phyloP scores from a whole-genome alignment of 2,113 vertebrate genomes.

The Psilopsiagon aurifrons region DNA sequence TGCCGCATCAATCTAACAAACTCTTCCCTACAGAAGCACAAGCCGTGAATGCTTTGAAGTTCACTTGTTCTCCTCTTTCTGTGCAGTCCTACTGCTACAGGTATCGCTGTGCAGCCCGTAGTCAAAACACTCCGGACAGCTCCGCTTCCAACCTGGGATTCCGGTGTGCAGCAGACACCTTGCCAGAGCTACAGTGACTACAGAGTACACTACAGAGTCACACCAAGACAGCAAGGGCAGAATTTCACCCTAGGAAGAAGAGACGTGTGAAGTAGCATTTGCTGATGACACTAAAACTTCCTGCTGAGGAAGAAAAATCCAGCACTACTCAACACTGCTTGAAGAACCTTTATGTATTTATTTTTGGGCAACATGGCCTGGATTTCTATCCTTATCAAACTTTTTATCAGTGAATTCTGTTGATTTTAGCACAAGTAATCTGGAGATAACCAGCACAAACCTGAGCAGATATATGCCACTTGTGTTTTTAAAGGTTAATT shows the following conservation, averaged over 20 bases:
- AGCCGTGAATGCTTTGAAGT: background rate
- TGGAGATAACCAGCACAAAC: background rate
- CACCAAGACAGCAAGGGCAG: fast-evolving
- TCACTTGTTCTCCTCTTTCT: background rate
- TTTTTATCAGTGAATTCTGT: background rate
- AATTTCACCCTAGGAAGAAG: fast-evolving
- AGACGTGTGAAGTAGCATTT: fast-evolving
- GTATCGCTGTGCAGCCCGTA: slow-evolving; percentile 94
- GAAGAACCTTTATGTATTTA: background rate
- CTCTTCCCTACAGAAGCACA: background rate
- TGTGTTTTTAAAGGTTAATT: background rate
- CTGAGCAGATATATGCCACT: background rate
- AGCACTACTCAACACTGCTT: fast-evolving
- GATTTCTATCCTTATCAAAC: background rate
- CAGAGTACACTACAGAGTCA: fast-evolving
- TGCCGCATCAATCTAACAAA: slow-evolving; percentile 54
- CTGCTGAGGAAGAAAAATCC: background rate
- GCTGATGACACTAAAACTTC: background rate
- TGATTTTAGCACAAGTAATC: background rate
- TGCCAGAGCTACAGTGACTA: background rate
- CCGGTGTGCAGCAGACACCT: slow-evolving; percentile 82
- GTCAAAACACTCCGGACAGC: slow-evolving; percentile 95
- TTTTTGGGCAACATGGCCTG: background rate
- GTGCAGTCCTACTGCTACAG: slow-evolving; percentile 94
- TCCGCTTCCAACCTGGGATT: slow-evolving; percentile 95